Base-by-base conservation (phyloP, 2,888 invertebrate genomes). In the Kuschelorhynchus macadamiae region DNA sequence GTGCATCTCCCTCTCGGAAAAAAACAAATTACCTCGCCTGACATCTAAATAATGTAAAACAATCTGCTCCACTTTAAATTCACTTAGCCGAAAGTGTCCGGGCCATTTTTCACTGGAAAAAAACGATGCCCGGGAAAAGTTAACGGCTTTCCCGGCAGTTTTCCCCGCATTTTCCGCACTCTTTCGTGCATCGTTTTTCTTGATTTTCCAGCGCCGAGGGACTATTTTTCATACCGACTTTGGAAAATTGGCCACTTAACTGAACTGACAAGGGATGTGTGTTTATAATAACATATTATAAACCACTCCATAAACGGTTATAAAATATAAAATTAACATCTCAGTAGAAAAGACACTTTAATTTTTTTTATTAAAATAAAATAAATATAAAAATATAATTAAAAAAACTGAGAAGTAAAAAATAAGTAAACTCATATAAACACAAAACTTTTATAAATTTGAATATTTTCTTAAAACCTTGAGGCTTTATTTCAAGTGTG, bases 1-100 rank as follows among this genome's bases (percentile, higher is more conserved):
- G 16, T 12, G 55, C 39, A 50, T 55, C 41, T 44, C 41, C 55
- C 7, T 25, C 53, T 49, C 12, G 42, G 50, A 47, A 62, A 46
- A n/a, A 68, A 68, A 64, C 64, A 64, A 68, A 68, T 68, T 68
- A 57, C 44, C 63, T 67, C 65, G 59, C 50, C 73, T 70, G 74
- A 74, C 75, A 72, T 70, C 74, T 77, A 76, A 78, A 78, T 79
- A 78, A 78, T 77, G 78, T 76, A 77, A 74, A 77, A 74, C 79
- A 80, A 81, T 81, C 80, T 78, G 79, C 79, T 77, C 78, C 81
- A 79, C 80, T 81, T 81, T 80, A 81, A 81, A 81, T 81, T 81
- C 82, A 81, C 81, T 82, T 81, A 81, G 76, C 78, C 77, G 76
- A 81, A 80, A 81, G 81, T 81, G 80, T 78, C 77, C 77, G 75